Conservation (phyloP, 2,797 vertebrate species). For the Peromyscus aztecus region DNA sequence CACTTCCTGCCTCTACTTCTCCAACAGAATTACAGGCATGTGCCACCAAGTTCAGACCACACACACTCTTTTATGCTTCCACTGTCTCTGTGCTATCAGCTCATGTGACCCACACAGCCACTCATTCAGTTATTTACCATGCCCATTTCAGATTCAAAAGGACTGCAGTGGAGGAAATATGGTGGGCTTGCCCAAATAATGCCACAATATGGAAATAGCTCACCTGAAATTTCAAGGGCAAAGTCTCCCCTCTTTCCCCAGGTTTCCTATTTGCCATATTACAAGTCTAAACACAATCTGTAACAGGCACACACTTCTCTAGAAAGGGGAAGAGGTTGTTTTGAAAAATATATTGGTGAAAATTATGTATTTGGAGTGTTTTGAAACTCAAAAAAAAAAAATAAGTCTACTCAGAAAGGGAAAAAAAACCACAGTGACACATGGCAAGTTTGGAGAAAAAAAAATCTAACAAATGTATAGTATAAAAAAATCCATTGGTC, state of each 20-base stretch:
- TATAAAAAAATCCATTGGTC: neutral
- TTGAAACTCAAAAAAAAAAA: neutral
- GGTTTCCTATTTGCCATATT: neutral
- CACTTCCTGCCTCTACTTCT: neutral
- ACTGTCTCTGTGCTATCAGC: neutral
- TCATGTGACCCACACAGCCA: neutral
- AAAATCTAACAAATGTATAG: neutral
- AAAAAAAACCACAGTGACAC: neutral
- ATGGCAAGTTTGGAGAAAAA: neutral
- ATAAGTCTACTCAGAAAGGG: neutral
- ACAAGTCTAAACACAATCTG: neutral
- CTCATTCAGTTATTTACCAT: neutral
- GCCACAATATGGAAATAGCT: neutral
- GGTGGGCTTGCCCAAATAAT: neutral
- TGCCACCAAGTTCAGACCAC: neutral
- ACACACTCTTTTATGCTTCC: neutral
- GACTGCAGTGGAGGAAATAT: neutral
- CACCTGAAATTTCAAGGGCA: neutral
- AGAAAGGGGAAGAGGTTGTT: neutral
- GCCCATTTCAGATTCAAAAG: slow-evolving; percentile 22
- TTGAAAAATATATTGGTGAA: neutral
- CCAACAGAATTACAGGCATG: neutral
- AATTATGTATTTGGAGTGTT: neutral
- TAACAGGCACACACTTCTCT: neutral
- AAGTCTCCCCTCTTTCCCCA: neutral